Evolutionary conservation across 2,113 vertebrate genomes (phyloP).

Genomic region (Percina caprodes): DNA sequence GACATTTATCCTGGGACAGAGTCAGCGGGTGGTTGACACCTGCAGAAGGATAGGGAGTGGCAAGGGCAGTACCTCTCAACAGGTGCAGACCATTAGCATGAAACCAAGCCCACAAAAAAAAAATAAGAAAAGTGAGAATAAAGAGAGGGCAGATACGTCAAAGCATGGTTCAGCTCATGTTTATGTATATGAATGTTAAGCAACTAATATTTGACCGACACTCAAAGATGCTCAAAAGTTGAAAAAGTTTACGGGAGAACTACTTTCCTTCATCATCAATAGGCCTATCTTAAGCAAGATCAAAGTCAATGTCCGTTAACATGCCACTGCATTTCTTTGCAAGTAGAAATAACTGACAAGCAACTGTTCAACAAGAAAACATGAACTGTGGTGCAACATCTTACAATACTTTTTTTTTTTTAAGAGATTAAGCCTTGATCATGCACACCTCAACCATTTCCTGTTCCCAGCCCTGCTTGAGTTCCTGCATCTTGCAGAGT

Average conservation of each 20-base stretch:
- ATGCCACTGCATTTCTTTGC: background rate
- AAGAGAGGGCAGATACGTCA: constrained; percentile 59
- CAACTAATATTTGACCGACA: constrained; percentile 39
- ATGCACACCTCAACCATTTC: background rate
- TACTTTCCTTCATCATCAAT: constrained; percentile 29
- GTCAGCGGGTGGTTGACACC: constrained; percentile 70
- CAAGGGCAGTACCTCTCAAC: constrained; percentile 72
- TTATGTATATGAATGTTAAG: constrained; percentile 67
- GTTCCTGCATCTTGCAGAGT: constrained; percentile 13
- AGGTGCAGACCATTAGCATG: constrained; percentile 73
- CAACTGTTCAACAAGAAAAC: constrained; percentile 1
- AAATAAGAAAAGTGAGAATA: constrained; percentile 38
- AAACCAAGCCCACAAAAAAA: constrained; percentile 35
- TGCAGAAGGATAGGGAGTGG: constrained; percentile 62
- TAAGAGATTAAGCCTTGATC: constrained; percentile 5
- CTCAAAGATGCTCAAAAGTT: constrained; percentile 47
- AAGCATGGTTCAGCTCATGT: constrained; percentile 68
- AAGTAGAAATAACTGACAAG: constrained; percentile 3
- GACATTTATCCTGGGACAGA: constrained; percentile 52
- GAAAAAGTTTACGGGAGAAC: constrained; percentile 33
- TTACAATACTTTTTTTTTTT: background rate
- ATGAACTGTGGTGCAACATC: background rate
- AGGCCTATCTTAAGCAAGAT: constrained; percentile 17
- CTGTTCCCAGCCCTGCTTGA: background rate
- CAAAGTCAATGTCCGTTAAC: background rate